Percentiles rank a stretch among this genome's conserved stretches.
Evolutionary conservation across 2,113 vertebrate species (phyloP).

Genomic region (Todiramphus saurophagus): DNA sequence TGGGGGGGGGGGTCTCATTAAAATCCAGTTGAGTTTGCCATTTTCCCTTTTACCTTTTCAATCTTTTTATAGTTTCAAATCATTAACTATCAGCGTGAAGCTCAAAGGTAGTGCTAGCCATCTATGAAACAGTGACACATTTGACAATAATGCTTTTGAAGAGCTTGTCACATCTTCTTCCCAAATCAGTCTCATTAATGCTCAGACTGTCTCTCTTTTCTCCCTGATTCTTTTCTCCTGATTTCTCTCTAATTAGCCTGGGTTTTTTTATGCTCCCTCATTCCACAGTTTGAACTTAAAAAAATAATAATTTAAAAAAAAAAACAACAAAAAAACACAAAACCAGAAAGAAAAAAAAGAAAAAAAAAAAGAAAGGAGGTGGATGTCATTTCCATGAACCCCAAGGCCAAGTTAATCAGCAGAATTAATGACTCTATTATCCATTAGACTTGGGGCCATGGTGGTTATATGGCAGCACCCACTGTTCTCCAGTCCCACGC

Average conservation of each 20-base stretch:
- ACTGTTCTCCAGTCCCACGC: background rate
- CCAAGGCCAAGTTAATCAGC: slow-evolving; percentile 84
- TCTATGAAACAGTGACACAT: slow-evolving; percentile 82
- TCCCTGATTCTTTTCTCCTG: slow-evolving; percentile 77
- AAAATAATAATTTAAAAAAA: background rate
- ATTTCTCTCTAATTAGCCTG: slow-evolving; percentile 82
- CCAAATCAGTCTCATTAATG: slow-evolving; percentile 86
- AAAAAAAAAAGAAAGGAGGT: slow-evolving; percentile 38
- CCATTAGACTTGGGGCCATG: slow-evolving; percentile 71
- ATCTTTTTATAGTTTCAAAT: slow-evolving; percentile 83
- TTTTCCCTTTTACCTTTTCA: slow-evolving; percentile 80
- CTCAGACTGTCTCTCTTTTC: slow-evolving; percentile 78
- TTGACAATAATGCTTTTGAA: slow-evolving; percentile 86
- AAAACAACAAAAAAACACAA: background rate
- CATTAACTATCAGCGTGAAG: slow-evolving; percentile 83
- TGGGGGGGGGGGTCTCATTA: slow-evolving; percentile 70
- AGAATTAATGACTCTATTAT: slow-evolving; percentile 85
- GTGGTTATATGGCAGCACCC: slow-evolving; percentile 43
- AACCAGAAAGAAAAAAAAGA: background rate
- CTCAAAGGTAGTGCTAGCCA: slow-evolving; percentile 78
- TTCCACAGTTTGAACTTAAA: slow-evolving; percentile 71
- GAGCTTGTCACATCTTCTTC: slow-evolving; percentile 81
- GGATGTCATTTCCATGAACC: slow-evolving; percentile 78
- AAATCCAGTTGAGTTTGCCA: slow-evolving; percentile 78
- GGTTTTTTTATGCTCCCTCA: slow-evolving; percentile 66